Conservation (phyloP, 2,113 vertebrate species). For the Saguinus midas region DNA sequence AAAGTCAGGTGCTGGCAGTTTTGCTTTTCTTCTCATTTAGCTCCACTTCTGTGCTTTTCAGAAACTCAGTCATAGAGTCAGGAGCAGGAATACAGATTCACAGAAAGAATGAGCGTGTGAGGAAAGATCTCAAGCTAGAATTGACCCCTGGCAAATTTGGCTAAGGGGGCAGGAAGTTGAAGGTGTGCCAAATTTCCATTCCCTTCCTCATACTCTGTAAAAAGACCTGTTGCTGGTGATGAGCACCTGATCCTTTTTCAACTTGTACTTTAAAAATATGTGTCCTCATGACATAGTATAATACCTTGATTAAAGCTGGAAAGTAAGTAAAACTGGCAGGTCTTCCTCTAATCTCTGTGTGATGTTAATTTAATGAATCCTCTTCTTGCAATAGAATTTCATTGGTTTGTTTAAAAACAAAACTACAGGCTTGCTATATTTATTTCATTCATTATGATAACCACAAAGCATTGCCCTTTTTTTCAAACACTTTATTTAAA, state of each 20-base stretch:
- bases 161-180: neutral
- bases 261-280: neutral
- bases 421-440: constrained; percentile 45
- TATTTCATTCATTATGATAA: constrained; percentile 61
- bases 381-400: constrained; percentile 26
- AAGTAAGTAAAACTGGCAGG: neutral
- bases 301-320: neutral
- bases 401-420: constrained; percentile 35
- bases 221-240: neutral
- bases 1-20: neutral
- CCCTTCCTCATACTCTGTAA: neutral
- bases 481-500: constrained; percentile 41
- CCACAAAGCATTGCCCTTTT: constrained; percentile 46
- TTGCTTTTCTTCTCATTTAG: neutral
- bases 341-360: neutral
- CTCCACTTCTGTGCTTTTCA: neutral
- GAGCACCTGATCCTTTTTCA: neutral
- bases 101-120: neutral
- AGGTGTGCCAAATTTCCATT: neutral
- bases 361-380: neutral
- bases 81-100: neutral
- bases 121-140: neutral
- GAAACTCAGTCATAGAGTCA: neutral
- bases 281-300: neutral
- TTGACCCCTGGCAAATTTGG: neutral